These are phyloP conservation scores for Aramus guarauna DNA, from an alignment of 2,113 vertebrate genomes.

Conservation along the genomic window DNA sequence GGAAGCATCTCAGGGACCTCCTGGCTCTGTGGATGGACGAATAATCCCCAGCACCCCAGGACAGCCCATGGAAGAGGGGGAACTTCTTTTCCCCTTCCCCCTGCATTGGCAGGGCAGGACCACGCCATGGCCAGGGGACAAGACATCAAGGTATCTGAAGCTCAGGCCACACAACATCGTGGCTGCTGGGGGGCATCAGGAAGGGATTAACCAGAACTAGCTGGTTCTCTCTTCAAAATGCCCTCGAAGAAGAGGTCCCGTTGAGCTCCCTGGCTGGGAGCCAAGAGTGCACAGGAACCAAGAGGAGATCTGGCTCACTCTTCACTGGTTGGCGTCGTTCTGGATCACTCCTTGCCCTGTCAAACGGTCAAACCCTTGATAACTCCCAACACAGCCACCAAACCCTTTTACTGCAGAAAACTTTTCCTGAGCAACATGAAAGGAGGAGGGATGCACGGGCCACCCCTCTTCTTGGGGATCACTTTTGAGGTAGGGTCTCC, in stretches of 20 bases:
- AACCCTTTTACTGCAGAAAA: neutral
- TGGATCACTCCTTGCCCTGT: neutral
- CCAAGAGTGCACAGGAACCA: neutral
- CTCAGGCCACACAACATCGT: neutral
- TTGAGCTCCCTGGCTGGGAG: neutral
- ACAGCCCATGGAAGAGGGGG: neutral
- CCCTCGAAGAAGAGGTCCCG: neutral
- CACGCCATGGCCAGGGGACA: accelerated
- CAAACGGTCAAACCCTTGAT: neutral
- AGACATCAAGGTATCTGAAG: neutral
- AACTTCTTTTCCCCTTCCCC: neutral
- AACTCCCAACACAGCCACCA: neutral
- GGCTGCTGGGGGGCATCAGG: neutral
- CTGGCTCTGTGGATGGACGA: neutral
- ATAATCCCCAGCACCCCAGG: too few species aligned
- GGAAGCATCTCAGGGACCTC: neutral
- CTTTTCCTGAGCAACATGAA: accelerated
- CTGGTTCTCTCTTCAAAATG: neutral
- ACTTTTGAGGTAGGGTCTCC: neutral
- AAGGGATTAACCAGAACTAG: neutral
- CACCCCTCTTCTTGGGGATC: neutral
- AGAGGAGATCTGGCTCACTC: neutral
- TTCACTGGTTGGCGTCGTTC: neutral
- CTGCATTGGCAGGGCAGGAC: neutral
- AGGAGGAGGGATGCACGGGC: neutral